Evolutionary conservation across 2,113 vertebrate genomes (phyloP).

Genomic region (Chaetura pelagica): DNA sequence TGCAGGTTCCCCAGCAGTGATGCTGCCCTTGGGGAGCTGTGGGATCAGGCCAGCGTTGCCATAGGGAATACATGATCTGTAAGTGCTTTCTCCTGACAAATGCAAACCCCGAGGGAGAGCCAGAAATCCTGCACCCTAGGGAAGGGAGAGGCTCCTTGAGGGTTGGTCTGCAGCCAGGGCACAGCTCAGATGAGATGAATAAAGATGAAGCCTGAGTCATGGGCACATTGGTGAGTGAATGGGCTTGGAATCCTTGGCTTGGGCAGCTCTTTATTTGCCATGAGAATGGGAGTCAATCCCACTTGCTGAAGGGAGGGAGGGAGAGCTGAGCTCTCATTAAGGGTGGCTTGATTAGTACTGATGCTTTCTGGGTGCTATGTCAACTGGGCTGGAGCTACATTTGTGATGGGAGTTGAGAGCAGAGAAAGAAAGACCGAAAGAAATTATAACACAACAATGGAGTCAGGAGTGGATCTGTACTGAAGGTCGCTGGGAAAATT

Average conservation of each 20-base stretch:
- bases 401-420: background rate
- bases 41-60: background rate
- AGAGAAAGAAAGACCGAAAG: background rate
- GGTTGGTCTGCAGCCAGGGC: background rate
- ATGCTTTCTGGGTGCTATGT: background rate
- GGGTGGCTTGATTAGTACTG: background rate
- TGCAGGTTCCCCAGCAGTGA: background rate
- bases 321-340: background rate
- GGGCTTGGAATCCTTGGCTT: background rate
- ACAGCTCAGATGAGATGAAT: background rate
- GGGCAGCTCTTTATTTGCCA: background rate
- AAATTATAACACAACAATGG: background rate
- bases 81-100: background rate
- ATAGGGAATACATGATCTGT: background rate
- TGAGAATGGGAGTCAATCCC: background rate
- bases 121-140: rapidly evolving
- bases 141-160: background rate
- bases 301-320: background rate
- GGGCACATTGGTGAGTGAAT: too few species aligned
- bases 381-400: background rate
- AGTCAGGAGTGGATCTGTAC: background rate
- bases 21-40: background rate
- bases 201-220: background rate
- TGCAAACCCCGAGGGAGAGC: background rate
- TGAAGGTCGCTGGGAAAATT: background rate